These are phyloP conservation scores for Lagopus leucura DNA, from an alignment of 2,113 vertebrate genomes.

Conservation along the genomic window DNA sequence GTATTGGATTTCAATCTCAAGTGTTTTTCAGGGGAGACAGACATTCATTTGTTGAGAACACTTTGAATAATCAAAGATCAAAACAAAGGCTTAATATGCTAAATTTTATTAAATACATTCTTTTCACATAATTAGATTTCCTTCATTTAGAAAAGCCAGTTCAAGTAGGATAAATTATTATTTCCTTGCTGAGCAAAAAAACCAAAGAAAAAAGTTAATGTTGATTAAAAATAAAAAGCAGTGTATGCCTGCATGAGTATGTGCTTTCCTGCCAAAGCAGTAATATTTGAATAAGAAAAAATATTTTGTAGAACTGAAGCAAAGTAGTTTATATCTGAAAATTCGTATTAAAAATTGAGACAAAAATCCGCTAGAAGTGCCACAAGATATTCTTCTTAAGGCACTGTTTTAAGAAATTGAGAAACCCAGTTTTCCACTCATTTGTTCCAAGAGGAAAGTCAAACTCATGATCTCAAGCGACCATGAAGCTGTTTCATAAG, in stretches of 20 bases:
- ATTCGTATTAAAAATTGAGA: background rate
- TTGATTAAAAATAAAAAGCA: background rate
- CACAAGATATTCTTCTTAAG: background rate
- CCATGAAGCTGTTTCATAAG: background rate
- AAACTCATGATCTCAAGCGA: constrained; percentile 28
- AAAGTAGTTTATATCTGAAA: background rate
- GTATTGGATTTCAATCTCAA: background rate
- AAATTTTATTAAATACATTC: background rate
- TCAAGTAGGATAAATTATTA: background rate
- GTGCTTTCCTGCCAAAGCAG: background rate
- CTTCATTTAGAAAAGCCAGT: background rate
- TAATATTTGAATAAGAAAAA: background rate
- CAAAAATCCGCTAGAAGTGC: background rate
- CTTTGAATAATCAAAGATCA: background rate
- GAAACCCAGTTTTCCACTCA: background rate
- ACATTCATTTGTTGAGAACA: background rate
- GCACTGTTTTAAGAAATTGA: background rate
- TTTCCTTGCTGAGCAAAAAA: background rate
- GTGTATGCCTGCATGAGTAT: background rate
- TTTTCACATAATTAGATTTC: background rate
- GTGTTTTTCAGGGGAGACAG: background rate
- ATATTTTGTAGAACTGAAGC: background rate
- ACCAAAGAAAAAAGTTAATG: background rate
- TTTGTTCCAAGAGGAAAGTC: background rate
- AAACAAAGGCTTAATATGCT: background rate